Conservation (phyloP, 2,797 vertebrate species). For the Lophotriccus pileatus region DNA sequence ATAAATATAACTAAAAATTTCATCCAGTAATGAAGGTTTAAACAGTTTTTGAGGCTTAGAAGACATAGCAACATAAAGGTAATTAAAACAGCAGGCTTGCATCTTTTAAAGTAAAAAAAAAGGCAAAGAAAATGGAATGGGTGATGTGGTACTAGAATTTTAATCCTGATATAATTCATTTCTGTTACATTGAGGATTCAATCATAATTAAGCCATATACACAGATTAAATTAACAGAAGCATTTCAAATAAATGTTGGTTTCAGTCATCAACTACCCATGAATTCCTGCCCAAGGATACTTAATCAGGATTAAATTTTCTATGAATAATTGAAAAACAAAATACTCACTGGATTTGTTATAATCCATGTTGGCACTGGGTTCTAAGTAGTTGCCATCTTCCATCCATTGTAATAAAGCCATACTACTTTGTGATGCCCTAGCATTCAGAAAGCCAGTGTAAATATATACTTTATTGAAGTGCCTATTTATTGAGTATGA, state of each 20-base stretch:
- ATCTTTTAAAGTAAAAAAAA: slow-evolving; percentile 52
- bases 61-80: slow-evolving; percentile 49
- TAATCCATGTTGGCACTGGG: slow-evolving; percentile 81
- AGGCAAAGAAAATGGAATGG: slow-evolving; percentile 47
- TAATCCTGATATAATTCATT: slow-evolving; percentile 81
- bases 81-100: slow-evolving; percentile 57
- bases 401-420: slow-evolving; percentile 78
- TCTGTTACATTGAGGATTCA: slow-evolving; percentile 77
- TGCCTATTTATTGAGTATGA: slow-evolving; percentile 65
- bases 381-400: slow-evolving; percentile 79
- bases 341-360: slow-evolving; percentile 82
- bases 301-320: slow-evolving; percentile 86
- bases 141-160: slow-evolving; percentile 73
- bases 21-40: slow-evolving; percentile 10
- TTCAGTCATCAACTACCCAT: slow-evolving; percentile 81
- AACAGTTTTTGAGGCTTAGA: slow-evolving; percentile 27
- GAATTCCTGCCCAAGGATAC: slow-evolving; percentile 83
- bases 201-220: slow-evolving; percentile 82
- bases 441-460: slow-evolving; percentile 55
- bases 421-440: slow-evolving; percentile 62
- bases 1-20: slow-evolving; percentile 33
- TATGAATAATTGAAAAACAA: slow-evolving; percentile 87
- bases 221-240: slow-evolving; percentile 84
- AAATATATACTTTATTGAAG: slow-evolving; percentile 68
- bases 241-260: slow-evolving; percentile 81